These are phyloP conservation scores for Sthenelais limicola DNA, from an alignment of 2,888 invertebrate species.

Conservation along the genomic window DNA sequence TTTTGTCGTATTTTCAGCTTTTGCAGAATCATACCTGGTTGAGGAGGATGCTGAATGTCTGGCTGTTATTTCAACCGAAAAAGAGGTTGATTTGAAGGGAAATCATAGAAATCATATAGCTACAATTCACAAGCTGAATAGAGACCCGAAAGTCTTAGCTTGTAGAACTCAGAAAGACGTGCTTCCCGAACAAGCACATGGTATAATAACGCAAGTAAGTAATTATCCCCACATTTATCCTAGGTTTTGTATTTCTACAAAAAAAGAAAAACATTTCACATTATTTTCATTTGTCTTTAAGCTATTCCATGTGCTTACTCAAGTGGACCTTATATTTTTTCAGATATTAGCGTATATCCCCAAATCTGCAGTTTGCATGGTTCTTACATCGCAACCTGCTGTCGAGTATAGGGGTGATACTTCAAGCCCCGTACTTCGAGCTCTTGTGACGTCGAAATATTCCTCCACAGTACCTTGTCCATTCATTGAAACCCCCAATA, in stretches of 20 bases:
- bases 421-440: constrained; percentile 59
- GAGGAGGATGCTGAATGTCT: neutral
- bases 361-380: constrained; percentile 54
- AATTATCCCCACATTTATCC: neutral
- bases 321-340: constrained; percentile 48
- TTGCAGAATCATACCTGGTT: constrained; percentile 3
- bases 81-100: neutral
- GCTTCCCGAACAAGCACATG: constrained; percentile 7
- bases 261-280: neutral
- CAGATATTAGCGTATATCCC: constrained; percentile 14
- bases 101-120: neutral
- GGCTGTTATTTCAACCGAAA: constrained; percentile 1
- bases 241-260: neutral
- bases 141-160: constrained; percentile 10
- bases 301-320: constrained; percentile 61
- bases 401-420: constrained; percentile 62
- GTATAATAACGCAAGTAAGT: neutral
- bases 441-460: constrained; percentile 59
- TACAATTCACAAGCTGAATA: neutral
- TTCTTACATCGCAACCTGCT: constrained; percentile 56
- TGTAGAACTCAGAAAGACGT: constrained; percentile 12
- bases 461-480: constrained; percentile 58
- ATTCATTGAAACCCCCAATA: constrained; percentile 66
- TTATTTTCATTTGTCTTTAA: neutral
- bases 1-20: neutral